phyloP scores from a whole-genome alignment of 2,113 vertebrate species.

The Plecturocebus donacophilus region DNA sequence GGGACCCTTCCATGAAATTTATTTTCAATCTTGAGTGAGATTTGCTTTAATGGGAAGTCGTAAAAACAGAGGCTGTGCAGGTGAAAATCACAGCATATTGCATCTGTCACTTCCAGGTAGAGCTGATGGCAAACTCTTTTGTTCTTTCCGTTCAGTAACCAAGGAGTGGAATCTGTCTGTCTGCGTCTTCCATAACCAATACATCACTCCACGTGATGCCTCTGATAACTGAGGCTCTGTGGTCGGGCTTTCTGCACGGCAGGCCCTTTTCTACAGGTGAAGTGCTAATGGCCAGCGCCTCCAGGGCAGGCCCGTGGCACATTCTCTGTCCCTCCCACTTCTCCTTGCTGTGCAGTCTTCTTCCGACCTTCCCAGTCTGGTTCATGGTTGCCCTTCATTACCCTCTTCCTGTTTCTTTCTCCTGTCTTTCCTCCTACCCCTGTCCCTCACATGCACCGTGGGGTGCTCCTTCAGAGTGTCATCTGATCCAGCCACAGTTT shows the following conservation, averaged over 20 bases:
- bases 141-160: background rate
- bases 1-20: background rate
- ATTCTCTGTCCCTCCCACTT: background rate
- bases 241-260: too few species aligned
- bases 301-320: too few species aligned
- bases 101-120: background rate
- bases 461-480: background rate
- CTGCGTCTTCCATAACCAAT: background rate
- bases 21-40: background rate
- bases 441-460: background rate
- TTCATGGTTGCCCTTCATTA: background rate
- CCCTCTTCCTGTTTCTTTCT: background rate
- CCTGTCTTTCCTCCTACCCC: background rate
- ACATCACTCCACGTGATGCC: background rate
- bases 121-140: background rate
- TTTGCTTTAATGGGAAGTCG: conserved; percentile 24
- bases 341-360: background rate
- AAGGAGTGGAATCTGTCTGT: background rate
- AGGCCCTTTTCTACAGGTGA: background rate
- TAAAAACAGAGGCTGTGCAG: background rate
- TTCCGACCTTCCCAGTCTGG: background rate
- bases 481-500: background rate
- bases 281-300: background rate
- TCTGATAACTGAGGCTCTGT: background rate
- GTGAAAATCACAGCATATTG: background rate